Conservation (phyloP, 2,888 invertebrate genomes). For the Neoaliturus tenellus region DNA sequence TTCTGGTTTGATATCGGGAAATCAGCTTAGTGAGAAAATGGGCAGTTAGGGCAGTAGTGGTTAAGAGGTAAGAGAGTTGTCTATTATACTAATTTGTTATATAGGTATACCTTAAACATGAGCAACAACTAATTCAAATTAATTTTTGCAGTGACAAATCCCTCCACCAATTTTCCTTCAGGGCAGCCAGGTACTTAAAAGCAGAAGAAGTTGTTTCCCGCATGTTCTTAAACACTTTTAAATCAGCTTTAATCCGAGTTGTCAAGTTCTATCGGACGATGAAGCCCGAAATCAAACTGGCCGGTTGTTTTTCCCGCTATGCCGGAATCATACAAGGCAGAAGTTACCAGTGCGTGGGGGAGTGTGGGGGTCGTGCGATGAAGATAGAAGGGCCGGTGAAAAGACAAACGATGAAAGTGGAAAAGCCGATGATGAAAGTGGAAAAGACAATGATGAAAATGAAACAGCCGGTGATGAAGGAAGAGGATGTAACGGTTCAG, state of each 20-base stretch:
- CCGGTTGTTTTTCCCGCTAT: conserved; percentile 37
- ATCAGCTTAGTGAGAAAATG: too few relatives aligned
- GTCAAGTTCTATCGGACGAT: conserved; percentile 4
- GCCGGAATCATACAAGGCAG: neutral
- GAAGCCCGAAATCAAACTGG: conserved; percentile 30
- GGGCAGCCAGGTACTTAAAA: neutral
- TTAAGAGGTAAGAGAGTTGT: too few relatives aligned
- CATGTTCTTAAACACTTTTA: neutral
- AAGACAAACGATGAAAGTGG: neutral
- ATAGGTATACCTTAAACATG: neutral
- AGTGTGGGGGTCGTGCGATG: neutral
- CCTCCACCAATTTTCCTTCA: neutral
- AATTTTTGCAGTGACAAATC: neutral
- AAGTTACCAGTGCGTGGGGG: neutral
- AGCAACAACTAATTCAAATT: neutral
- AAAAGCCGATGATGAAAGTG: too few relatives aligned
- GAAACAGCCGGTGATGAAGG: neutral
- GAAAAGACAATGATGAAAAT: too few relatives aligned
- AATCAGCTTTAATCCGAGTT: conserved; percentile 14
- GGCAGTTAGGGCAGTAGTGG: too few relatives aligned
- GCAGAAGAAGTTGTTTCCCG: neutral
- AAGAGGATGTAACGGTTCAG: conserved; percentile 8
- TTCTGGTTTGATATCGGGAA: too few relatives aligned
- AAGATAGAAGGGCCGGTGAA: too few relatives aligned
- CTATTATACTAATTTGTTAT: too few relatives aligned